A percentile compares a stretch with the other conserved stretches of the same genome.
Conservation (phyloP, 2,797 vertebrate genomes). For the Takifugu rubripes region DNA sequence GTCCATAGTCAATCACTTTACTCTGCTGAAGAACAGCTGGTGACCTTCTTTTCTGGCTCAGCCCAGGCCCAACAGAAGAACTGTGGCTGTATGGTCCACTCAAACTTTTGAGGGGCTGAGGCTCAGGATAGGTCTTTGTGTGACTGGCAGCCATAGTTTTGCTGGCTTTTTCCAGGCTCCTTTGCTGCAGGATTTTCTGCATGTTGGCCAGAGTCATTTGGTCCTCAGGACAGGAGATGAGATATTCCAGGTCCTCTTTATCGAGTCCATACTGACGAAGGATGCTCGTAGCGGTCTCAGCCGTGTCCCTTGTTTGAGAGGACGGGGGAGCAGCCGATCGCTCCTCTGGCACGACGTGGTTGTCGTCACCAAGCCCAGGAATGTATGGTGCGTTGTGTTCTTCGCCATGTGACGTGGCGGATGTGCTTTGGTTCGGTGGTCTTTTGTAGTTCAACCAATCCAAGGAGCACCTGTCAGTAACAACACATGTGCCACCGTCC, state of each 20-base stretch:
- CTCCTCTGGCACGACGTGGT: conserved; percentile 1
- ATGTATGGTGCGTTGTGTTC: conserved; percentile 15
- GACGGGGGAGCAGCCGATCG: conserved; percentile 7
- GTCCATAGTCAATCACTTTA: conserved; percentile 94
- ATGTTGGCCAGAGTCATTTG: conserved; percentile 91
- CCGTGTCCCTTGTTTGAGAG: conserved; percentile 78
- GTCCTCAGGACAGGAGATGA: conserved; percentile 90
- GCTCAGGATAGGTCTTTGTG: conserved; percentile 19
- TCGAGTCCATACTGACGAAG: conserved; percentile 91
- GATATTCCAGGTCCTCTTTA: conserved; percentile 91
- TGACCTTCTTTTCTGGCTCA: background rate
- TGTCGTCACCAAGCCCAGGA: conserved; percentile 45
- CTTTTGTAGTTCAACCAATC: conserved; percentile 40
- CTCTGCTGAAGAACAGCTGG: conserved; percentile 69
- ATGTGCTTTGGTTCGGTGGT: background rate
- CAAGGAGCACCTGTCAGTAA: conserved; percentile 21
- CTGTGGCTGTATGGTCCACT: conserved; percentile 33
- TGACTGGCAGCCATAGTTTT: conserved; percentile 37
- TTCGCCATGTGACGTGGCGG: conserved; percentile 26
- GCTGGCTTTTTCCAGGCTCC: conserved; percentile 83
- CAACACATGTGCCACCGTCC: conserved; percentile 7
- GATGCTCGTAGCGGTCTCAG: conserved; percentile 87
- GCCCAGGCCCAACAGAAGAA: conserved; percentile 1
- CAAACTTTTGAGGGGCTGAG: conserved; percentile 5
- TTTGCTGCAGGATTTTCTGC: conserved; percentile 88